These are phyloP conservation scores for Chaetops frenatus DNA, from an alignment of 2,113 vertebrate genomes.

Conservation along the genomic window DNA sequence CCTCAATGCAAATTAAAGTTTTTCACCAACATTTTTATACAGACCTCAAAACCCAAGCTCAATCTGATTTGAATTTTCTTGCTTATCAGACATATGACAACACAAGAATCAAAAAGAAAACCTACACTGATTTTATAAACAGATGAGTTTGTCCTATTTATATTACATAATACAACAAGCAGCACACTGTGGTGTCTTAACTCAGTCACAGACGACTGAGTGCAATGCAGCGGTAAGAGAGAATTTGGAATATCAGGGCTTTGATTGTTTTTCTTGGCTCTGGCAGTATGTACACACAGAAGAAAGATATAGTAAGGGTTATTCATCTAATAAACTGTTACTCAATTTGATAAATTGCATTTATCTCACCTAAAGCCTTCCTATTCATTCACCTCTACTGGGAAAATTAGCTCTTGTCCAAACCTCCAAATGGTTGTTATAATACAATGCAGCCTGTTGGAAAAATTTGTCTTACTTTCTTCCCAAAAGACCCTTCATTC, in stretches of 20 bases:
- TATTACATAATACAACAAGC: background rate
- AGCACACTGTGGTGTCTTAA: background rate
- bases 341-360: background rate
- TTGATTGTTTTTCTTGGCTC: background rate
- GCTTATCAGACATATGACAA: background rate
- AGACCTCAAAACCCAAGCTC: background rate
- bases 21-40: background rate
- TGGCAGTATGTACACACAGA: accelerated
- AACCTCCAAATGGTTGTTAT: background rate
- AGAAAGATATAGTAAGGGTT: background rate
- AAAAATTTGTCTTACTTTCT: background rate
- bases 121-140: background rate
- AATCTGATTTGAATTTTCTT: background rate
- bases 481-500: background rate
- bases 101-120: background rate
- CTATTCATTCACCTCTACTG: background rate
- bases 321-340: background rate
- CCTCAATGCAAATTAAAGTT: background rate
- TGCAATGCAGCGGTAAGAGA: background rate
- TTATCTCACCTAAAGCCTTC: background rate
- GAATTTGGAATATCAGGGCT: background rate
- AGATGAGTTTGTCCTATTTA: background rate
- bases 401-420: background rate
- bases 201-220: background rate
- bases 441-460: background rate